Base-by-base conservation (phyloP, 2,888 invertebrate genomes). In the Dasypolia templi region DNA sequence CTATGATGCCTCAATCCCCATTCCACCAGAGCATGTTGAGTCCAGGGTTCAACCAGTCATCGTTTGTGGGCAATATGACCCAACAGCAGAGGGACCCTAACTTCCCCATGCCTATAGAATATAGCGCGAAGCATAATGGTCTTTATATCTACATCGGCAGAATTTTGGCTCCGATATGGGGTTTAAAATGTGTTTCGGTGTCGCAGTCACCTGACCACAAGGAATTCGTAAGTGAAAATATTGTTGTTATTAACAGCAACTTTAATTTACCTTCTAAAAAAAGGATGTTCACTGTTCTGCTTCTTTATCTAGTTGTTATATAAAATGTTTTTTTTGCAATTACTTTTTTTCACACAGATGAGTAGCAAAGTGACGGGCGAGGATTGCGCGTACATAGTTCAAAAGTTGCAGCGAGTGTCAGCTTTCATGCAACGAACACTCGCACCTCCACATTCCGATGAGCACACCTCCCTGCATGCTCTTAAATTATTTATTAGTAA, bases 141-240 rank as follows among this genome's bases (percentile, higher is more conserved):
- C 97, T 99, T 14, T 99, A 99, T 94, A 97, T 99, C 58, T 99
- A 99, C 91, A 97, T 99, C 22, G 97, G 98, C 35, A 97, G 99
- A 85, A 98, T 99, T 86, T 95, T 99, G 29, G 96, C 98, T 46
- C 98, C 99, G 0, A 97, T 99, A 81, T 99, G 99, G 99, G 98
- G 97, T 87, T 95, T 97, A 82, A 97, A 97, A 91, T 98, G 98
- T 88, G 97, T 98, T 32, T 97, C 97, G 61, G 97, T 96, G 75
- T 97, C 95, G 35, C 88, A 89, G 65, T 93, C 96, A 1, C 95
- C 96, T 26, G 96, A 96, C 75, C 96, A 96, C 75, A 97, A 96
- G 80, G 95, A 97, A 85, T 96, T 97, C 91, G 97, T 97, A 93
- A 96, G 97, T 96, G 82, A 42, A 51, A 44, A 0, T 19, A 14